Base-by-base conservation (phyloP, 1,140 invertebrate species). In the Conus betulinus region DNA sequence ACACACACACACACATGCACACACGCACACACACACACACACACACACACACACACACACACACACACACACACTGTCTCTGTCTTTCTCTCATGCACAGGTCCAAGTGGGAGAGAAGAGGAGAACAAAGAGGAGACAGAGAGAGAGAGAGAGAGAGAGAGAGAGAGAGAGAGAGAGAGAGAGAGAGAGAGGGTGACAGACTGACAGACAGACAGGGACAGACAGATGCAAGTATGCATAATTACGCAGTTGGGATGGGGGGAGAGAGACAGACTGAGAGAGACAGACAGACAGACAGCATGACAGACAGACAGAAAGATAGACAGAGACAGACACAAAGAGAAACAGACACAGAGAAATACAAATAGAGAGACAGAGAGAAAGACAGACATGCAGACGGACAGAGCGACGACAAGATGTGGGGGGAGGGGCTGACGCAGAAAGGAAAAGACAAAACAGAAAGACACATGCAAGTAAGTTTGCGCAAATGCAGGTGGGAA, bases 311-410 rank as follows among this genome's bases (percentile, higher is more conserved):
- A 63, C 11, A 63, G 60, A 63, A 20, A 63, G 60, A 63, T 11
- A 63, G 60, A 63, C 11, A 4, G 60, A 63, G 60, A 63, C 11
- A 63, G 60, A 63, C 4, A 74, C 63, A 39, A 39, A 39, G 39
- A 39, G 53, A 76, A 11, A 60, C 20, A 87, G 11, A 15, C 23
- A 81, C 10, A 8, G 25, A 53, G 39, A 82, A 78, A 10, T 5
- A 57, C 60, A 63, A 63, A 39, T 3, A 63, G 60, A 63, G 60
- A 63, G 60, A 63, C 11, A 63, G 60, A 63, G 60, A 51, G 57
- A 78, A 23, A 63, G 87, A 88, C 13, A 57, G 81, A 88, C 13
- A 57, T 57, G 60, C 79, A 63, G 55, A 57, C 52, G 84, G 81
- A 84, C 0, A 87, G 71, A 87, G 11, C 2, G 51, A 63, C 39